These are phyloP conservation scores for Zosterops lateralis DNA, from an alignment of 2,113 vertebrate genomes.

Conservation along the genomic window DNA sequence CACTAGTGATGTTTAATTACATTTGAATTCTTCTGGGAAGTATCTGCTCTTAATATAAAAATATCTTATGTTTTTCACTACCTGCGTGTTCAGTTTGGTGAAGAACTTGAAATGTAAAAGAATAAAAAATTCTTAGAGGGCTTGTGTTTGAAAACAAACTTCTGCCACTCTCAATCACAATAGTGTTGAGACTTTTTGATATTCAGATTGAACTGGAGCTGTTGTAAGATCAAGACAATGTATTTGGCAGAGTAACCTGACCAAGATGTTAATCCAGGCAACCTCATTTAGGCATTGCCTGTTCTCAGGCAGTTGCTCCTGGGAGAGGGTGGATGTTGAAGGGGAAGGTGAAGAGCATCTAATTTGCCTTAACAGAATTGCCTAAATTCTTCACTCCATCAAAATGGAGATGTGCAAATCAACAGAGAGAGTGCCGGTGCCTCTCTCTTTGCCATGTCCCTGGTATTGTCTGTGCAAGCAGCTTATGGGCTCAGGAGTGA, in stretches of 20 bases:
- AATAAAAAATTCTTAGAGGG: background rate
- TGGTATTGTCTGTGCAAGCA: background rate
- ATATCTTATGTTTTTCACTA: background rate
- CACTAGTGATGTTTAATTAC: background rate
- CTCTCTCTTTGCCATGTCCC: fast-evolving
- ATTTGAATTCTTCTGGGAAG: background rate
- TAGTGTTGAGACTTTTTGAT: background rate
- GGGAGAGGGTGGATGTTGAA: background rate
- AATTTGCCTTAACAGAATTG: background rate
- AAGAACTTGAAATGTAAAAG: background rate
- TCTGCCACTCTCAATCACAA: background rate
- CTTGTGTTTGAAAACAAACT: background rate
- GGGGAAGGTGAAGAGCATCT: background rate
- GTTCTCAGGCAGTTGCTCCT: background rate
- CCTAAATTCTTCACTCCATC: background rate
- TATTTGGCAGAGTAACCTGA: background rate
- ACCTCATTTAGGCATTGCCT: background rate
- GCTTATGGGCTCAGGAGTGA: background rate
- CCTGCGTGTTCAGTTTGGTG: background rate
- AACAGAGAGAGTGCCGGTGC: fast-evolving
- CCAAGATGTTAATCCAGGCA: background rate
- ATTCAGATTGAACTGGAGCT: background rate
- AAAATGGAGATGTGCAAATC: background rate
- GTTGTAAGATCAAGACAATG: background rate
- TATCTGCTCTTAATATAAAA: background rate